Conservation (phyloP, 2,113 vertebrate genomes). For the Cololabis saira region DNA sequence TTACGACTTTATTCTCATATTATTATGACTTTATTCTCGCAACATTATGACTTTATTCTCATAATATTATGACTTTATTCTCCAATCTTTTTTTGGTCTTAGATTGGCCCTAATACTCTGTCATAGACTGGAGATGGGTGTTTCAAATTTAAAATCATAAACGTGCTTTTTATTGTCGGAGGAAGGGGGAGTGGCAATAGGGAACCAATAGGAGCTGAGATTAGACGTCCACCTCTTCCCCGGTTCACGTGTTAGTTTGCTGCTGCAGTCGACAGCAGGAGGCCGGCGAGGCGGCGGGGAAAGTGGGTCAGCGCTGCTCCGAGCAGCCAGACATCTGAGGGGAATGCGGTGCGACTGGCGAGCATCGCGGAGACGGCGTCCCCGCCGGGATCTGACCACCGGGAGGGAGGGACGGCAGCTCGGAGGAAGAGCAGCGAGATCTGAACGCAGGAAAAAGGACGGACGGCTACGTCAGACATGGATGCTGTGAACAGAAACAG, state of each 20-base stretch:
- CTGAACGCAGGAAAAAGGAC: slow-evolving; percentile 14
- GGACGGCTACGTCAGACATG: no score
- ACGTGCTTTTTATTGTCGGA: not conserved
- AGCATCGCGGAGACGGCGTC: slow-evolving; percentile 39
- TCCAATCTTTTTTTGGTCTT: no score
- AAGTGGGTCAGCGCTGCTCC: slow-evolving; percentile 42
- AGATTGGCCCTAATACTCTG: no score
- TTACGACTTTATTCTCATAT: no score
- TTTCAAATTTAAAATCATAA: no score
- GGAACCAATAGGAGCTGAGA: slow-evolving; percentile 9
- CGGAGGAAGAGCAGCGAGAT: slow-evolving; percentile 35
- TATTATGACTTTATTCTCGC: no score
- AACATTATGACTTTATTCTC: no score
- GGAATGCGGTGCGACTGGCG: not conserved
- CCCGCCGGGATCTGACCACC: slow-evolving; percentile 49
- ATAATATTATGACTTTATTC: no score
- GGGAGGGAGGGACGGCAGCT: slow-evolving; percentile 22
- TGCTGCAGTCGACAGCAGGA: slow-evolving; percentile 35
- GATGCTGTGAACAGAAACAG: no score
- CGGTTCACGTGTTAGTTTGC: not conserved
- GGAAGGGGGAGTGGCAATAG: no score
- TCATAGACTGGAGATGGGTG: no score
- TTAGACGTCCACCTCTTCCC: not conserved
- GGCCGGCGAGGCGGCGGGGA: slow-evolving; percentile 23
- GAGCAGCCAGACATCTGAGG: not conserved